phyloP scores from a whole-genome alignment of 2,797 vertebrate genomes.

The Typhlichthys eigenmanni region DNA sequence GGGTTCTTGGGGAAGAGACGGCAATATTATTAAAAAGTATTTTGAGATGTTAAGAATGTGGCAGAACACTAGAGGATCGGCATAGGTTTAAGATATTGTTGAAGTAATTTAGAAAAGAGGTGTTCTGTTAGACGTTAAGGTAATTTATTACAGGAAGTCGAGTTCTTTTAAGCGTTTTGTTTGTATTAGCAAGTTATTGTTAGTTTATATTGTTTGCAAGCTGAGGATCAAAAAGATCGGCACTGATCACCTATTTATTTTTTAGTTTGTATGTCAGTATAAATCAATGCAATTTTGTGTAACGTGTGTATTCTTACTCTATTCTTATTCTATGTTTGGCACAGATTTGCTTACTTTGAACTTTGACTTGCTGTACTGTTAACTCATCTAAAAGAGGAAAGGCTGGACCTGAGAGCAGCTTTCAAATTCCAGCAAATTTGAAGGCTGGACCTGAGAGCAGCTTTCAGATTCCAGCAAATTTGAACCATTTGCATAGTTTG shows the following conservation, averaged over 20 bases:
- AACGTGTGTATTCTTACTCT: conserved; percentile 14
- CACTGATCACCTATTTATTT: conserved; percentile 61
- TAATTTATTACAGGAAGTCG: conserved; percentile 36
- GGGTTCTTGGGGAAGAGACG: conserved; percentile 15
- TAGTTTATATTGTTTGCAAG: conserved; percentile 38
- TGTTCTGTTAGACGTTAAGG: conserved; percentile 43
- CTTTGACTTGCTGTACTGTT: conserved; percentile 13
- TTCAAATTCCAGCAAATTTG: not conserved
- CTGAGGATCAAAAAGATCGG: conserved; percentile 18
- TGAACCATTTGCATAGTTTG: conserved; percentile 7
- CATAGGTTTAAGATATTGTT: conserved; percentile 46
- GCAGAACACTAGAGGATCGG: conserved; percentile 35
- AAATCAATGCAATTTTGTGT: conserved; percentile 22
- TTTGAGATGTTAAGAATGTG: conserved; percentile 15
- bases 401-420: not conserved
- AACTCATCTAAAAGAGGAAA: conserved; percentile 16
- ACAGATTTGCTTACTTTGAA: conserved; percentile 38
- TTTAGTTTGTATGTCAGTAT: conserved; percentile 26
- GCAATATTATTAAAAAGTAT: conserved; percentile 8
- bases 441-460: conserved; percentile 9
- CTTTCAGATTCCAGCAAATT: not conserved
- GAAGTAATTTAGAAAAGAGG: conserved; percentile 29
- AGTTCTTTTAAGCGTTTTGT: conserved; percentile 21
- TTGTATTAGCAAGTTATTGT: conserved; percentile 22
- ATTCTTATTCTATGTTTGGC: not conserved